Evolutionary conservation across 2,888 invertebrate genomes (phyloP), one percentile per base, ranked within the genome.

Genomic region (Callyntrura guangdongensis): DNA sequence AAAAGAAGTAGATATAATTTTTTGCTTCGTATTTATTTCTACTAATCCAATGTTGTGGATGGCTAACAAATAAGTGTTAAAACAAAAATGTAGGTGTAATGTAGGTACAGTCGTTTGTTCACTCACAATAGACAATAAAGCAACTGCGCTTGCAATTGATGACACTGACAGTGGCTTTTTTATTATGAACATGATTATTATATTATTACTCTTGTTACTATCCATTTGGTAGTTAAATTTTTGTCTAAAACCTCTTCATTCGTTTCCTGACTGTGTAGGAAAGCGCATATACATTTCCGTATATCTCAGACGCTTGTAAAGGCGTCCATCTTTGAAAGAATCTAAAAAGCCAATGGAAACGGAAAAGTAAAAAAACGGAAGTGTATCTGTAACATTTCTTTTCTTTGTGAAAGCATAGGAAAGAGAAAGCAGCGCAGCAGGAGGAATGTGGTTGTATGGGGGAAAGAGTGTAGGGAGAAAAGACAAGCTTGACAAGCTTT

Each of bases 151-250:
- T 36, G 2, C 36, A n/a, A n/a, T n/a, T 36, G 6, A 22, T 61
- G 61, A 20, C 61, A 61, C 61, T 20, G 61, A 61, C 61, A 61
- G 61, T 61, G 36, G 36, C 22, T 61, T 17, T n/a, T 59, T 17
- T 22, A 22, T 5, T 56, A 17, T 17, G 11, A 14, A 53, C 1
- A 56, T 53, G n/a, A 4, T 36, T 36, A 36, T 6, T 36, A 36
- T 36, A 36, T 36, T 17, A 56, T 56, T 56, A 56, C 5, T n/a
- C 12, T 56, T 56, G n/a, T n/a, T 17, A 56, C 17, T 9, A 9
- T 53, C 11, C 9, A 53, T 1, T 53, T 11, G 14, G 53, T 53
- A 53, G 1, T 53, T 6, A 14, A 14, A 14, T 53, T 53, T 53
- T 14, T 53, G 11, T 53, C 53, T 53, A 14, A 14, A 53, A 1